Conservation (phyloP, 2,888 invertebrate species). For the Acleris emargana region DNA sequence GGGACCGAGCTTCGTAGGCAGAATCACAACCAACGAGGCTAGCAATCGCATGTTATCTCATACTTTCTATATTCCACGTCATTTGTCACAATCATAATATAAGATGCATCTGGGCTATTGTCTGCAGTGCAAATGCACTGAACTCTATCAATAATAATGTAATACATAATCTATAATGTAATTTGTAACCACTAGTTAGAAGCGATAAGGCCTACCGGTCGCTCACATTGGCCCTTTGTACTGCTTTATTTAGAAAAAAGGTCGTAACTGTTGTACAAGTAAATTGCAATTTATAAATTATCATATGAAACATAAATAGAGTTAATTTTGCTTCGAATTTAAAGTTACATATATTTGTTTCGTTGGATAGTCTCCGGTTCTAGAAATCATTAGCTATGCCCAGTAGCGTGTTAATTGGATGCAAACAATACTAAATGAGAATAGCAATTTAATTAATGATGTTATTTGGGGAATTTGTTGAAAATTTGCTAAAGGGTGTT, state of each 20-base stretch:
- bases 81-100: no score
- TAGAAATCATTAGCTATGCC: constrained; percentile 18
- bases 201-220: constrained; percentile 74
- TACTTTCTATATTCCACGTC: no score
- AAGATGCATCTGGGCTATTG: not conserved
- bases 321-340: no score
- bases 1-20: no score
- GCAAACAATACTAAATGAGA: constrained; percentile 20
- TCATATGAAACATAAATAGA: no score
- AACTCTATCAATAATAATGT: not conserved
- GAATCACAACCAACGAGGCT: no score
- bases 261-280: no score
- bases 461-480: constrained; percentile 3
- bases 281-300: no score
- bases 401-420: constrained; percentile 13
- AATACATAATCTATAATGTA: constrained; percentile 52
- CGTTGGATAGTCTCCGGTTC: not conserved
- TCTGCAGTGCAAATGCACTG: not conserved
- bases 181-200: constrained; percentile 68
- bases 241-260: no score
- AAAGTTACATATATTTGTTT: not conserved
- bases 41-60: no score
- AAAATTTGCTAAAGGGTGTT: constrained; percentile 17
- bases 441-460: constrained; percentile 14
- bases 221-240: constrained; percentile 67